These are phyloP conservation scores for Nomada ferruginata DNA, from an alignment of 2,888 invertebrate species.

Conservation along the genomic window DNA sequence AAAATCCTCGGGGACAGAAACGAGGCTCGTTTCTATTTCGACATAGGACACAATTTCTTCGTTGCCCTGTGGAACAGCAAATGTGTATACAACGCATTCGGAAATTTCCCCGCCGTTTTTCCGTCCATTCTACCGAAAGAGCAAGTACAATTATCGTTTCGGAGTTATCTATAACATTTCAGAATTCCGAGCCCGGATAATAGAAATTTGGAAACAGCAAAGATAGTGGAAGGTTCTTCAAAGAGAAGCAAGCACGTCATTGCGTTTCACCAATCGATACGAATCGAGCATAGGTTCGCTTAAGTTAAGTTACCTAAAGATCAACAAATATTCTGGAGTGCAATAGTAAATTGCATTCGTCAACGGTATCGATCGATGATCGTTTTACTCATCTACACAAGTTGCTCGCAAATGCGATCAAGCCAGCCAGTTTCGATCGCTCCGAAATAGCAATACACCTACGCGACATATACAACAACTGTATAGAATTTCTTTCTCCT, in stretches of 20 bases:
- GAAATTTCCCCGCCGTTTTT: not conserved
- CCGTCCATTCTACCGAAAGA: not conserved
- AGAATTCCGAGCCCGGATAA: too few relatives aligned
- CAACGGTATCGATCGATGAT: constrained; percentile 9
- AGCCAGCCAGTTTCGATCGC: too few relatives aligned
- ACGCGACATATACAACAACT: too few relatives aligned
- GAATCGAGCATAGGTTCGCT: not conserved
- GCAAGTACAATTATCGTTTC: too few relatives aligned
- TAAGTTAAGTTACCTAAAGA: not conserved
- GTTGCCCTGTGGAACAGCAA: not conserved
- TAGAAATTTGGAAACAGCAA: too few relatives aligned
- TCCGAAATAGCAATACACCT: too few relatives aligned
- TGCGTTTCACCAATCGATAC: not conserved
- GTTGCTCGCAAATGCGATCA: not conserved
- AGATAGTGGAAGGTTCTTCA: not conserved
- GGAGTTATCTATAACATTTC: too few relatives aligned
- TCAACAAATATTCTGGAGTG: not conserved
- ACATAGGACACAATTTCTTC: not conserved
- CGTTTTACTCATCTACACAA: not conserved
- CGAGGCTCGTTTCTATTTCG: constrained; percentile 6
- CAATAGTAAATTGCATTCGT: not conserved
- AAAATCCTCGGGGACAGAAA: constrained; percentile 10
- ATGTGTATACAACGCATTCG: not conserved
- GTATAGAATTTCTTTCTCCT: not conserved
- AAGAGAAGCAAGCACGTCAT: not conserved